These are phyloP conservation scores for Prochilodus magdalenae DNA, from an alignment of 2,113 vertebrate genomes.

Conservation along the genomic window DNA sequence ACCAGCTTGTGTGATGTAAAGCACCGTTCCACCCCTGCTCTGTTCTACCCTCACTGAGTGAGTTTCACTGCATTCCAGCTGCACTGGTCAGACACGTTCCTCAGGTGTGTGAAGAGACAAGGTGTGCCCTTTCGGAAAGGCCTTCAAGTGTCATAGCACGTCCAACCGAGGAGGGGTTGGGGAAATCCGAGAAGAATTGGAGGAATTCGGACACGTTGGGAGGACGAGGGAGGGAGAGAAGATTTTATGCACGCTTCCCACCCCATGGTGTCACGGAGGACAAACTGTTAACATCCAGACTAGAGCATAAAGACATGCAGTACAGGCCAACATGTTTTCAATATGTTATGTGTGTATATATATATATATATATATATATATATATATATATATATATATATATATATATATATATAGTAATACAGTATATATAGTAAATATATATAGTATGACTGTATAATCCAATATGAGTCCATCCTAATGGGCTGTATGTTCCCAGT, in stretches of 20 bases:
- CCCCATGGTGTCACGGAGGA: background rate
- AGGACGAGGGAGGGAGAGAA: background rate
- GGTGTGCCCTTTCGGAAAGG: constrained; percentile 46
- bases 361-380: too few species aligned
- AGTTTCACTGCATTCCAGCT: constrained; percentile 55
- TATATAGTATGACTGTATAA: too few species aligned
- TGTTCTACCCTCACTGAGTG: background rate
- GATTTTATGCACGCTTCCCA: background rate
- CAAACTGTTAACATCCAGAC: too few species aligned
- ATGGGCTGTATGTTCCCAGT: too few species aligned
- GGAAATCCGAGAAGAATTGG: constrained; percentile 58
- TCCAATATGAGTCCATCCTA: too few species aligned
- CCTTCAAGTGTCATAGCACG: constrained; percentile 22
- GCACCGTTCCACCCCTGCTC: background rate
- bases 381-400: too few species aligned
- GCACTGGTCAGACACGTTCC: constrained; percentile 75
- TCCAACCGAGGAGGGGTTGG: constrained; percentile 13
- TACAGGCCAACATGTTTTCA: background rate
- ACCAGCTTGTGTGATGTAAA: background rate
- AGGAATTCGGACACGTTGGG: constrained; percentile 45
- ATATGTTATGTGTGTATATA: background rate
- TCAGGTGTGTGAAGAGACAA: constrained; percentile 49
- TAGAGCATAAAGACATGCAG: background rate
- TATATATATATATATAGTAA: too few species aligned
- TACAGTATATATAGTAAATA: too few species aligned